phyloP scores from a whole-genome alignment of 2,797 vertebrate species.

The Siniperca scherzeri region DNA sequence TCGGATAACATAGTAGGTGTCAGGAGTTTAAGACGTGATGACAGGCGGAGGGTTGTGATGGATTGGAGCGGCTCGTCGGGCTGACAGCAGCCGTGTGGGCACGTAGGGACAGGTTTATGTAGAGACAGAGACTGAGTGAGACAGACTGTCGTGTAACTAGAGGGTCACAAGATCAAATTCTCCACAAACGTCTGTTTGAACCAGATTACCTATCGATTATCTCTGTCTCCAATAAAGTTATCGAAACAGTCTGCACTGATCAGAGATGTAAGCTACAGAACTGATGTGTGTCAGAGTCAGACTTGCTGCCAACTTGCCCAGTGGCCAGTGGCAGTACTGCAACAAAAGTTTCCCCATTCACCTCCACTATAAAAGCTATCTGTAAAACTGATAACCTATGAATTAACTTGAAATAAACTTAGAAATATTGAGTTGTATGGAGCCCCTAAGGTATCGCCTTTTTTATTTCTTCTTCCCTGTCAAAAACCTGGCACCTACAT shows the following conservation, averaged over 20 bases:
- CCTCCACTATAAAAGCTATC: not conserved
- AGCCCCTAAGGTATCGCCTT: no score
- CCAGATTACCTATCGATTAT: not conserved
- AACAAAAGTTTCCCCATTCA: no score
- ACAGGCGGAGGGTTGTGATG: constrained; percentile 52
- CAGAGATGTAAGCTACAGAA: no score
- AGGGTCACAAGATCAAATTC: not conserved
- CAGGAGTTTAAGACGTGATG: constrained; percentile 48
- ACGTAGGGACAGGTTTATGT: constrained; percentile 39
- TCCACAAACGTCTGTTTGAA: not conserved
- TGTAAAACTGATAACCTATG: no score
- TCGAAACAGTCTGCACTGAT: not conserved
- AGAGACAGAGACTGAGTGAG: constrained; percentile 5
- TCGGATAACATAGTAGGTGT: constrained; percentile 21
- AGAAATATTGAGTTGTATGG: no score
- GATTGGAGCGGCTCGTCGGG: constrained; percentile 12
- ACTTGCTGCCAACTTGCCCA: no score
- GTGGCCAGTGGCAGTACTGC: no score
- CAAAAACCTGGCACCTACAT: no score
- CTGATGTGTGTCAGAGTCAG: no score
- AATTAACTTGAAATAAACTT: no score
- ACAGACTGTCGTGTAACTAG: not conserved
- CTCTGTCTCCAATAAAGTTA: not conserved
- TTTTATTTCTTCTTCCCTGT: no score
- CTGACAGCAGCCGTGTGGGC: constrained; percentile 47